phyloP scores from a whole-genome alignment of 1,140 invertebrate genomes.

The Drosophila setifemur region DNA sequence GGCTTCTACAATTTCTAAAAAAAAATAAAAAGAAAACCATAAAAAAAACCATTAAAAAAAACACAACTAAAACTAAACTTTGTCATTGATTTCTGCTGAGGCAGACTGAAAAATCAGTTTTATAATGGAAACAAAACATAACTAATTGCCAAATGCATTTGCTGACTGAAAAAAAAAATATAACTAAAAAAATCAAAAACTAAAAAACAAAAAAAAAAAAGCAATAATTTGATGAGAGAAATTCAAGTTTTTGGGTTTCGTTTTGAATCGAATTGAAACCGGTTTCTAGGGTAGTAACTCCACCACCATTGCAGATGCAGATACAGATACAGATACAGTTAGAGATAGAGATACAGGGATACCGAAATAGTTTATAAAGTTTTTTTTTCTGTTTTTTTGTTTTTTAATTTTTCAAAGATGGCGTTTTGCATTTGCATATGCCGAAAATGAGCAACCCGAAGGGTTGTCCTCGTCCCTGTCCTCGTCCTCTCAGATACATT shows the following conservation, averaged over 20 bases:
- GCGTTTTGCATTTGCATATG: slow-evolving; percentile 67
- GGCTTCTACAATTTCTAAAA: slow-evolving; percentile 27
- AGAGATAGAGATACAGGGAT: not conserved
- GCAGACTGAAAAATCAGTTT: not conserved
- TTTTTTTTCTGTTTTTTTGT: too few species aligned
- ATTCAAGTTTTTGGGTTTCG: slow-evolving; percentile 46
- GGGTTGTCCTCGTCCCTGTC: slow-evolving; percentile 47
- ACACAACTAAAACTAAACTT: not conserved
- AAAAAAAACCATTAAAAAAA: too few species aligned
- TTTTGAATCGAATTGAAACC: slow-evolving; percentile 76
- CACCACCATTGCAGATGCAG: slow-evolving; percentile 45
- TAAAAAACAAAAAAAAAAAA: not conserved
- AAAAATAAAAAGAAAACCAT: not conserved
- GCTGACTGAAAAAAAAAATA: slow-evolving; percentile 21
- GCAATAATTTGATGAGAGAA: slow-evolving; percentile 25
- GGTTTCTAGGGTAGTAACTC: slow-evolving; percentile 45
- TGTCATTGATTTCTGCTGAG: slow-evolving; percentile 69
- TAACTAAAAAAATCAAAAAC: not conserved
- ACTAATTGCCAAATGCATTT: slow-evolving; percentile 50
- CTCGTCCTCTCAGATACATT: not conserved
- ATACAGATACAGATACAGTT: slow-evolving; percentile 21
- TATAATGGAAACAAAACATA: slow-evolving; percentile 28
- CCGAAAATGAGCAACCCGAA: slow-evolving; percentile 61
- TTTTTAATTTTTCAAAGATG: slow-evolving; percentile 71
- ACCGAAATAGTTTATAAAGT: slow-evolving; percentile 64